Evolutionary conservation across 2,113 vertebrate genomes (phyloP).

Genomic region (Cynocephalus volans): DNA sequence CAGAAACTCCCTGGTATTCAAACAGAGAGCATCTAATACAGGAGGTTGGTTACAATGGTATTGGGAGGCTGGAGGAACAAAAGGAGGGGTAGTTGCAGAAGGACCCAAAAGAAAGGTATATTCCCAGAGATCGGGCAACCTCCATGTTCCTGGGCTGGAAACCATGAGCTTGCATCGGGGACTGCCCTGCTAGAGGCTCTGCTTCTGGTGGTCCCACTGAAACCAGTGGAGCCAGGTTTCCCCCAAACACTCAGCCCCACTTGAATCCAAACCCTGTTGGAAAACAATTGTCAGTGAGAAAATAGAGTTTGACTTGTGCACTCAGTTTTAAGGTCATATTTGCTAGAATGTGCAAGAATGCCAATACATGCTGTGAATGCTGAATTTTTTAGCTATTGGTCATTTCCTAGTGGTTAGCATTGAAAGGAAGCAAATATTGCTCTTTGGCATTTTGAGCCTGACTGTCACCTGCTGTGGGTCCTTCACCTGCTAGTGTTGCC

Average conservation of each 20-base stretch:
- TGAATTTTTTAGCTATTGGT: neutral
- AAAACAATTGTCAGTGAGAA: neutral
- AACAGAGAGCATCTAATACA: neutral
- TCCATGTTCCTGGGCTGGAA: neutral
- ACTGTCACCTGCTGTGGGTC: neutral
- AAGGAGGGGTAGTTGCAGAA: neutral
- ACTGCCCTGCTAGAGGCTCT: neutral
- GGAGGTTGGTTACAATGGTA: neutral
- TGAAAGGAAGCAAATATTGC: neutral
- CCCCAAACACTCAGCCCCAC: neutral
- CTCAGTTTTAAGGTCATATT: neutral
- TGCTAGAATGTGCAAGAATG: neutral
- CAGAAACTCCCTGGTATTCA: neutral
- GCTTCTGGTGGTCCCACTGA: neutral
- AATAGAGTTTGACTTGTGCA: neutral
- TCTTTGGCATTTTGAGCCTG: neutral
- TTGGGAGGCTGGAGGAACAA: neutral
- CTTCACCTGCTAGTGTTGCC: accelerated
- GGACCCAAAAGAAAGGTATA: neutral
- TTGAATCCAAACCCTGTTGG: neutral
- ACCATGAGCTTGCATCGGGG: neutral
- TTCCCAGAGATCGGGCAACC: neutral
- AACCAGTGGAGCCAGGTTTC: neutral
- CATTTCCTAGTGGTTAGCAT: neutral
- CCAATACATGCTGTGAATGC: neutral